phyloP scores from a whole-genome alignment of 2,113 vertebrate genomes.

The Triplophysa tibetana region DNA sequence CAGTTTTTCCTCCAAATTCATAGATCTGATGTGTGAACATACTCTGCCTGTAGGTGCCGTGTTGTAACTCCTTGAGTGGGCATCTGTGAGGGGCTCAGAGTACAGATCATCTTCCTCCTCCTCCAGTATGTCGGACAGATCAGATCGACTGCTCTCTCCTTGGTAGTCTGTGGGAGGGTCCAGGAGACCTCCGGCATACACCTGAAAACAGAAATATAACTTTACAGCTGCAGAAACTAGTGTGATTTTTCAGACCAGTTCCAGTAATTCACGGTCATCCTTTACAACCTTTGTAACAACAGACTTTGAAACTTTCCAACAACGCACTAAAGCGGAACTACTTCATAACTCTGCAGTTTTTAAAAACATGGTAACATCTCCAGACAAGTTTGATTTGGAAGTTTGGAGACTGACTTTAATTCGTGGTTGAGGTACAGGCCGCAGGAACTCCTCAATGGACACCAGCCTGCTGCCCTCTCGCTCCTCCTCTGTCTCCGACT shows the following conservation, averaged over 20 bases:
- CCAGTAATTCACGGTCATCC: no score
- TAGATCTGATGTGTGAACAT: constrained; percentile 52
- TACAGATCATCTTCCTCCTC: constrained; percentile 92
- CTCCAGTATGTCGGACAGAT: constrained; percentile 95
- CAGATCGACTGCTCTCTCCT: constrained; percentile 86
- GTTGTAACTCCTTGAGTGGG: constrained; percentile 61
- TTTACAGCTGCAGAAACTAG: neutral
- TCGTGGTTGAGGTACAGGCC: constrained; percentile 58
- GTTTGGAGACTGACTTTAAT: constrained; percentile 63
- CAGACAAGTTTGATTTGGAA: neutral
- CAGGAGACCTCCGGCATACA: constrained; percentile 65
- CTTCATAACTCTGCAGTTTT: neutral
- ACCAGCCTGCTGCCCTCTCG: constrained; percentile 69
- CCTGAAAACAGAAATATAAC: constrained; percentile 53
- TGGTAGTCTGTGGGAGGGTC: constrained; percentile 76
- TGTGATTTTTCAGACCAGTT: neutral
- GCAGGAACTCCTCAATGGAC: constrained; percentile 78
- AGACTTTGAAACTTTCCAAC: no score
- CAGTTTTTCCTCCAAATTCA: constrained; percentile 5
- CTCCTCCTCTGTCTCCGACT: constrained; percentile 73
- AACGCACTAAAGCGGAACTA: neutral
- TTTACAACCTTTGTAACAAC: no score
- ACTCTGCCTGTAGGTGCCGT: constrained; percentile 78
- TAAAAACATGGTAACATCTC: neutral
- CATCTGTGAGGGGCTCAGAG: constrained; percentile 69